A percentile compares a stretch with the other conserved stretches of the same genome.
Conservation (phyloP, 2,113 vertebrate species). For the Accipiter virgatus region DNA sequence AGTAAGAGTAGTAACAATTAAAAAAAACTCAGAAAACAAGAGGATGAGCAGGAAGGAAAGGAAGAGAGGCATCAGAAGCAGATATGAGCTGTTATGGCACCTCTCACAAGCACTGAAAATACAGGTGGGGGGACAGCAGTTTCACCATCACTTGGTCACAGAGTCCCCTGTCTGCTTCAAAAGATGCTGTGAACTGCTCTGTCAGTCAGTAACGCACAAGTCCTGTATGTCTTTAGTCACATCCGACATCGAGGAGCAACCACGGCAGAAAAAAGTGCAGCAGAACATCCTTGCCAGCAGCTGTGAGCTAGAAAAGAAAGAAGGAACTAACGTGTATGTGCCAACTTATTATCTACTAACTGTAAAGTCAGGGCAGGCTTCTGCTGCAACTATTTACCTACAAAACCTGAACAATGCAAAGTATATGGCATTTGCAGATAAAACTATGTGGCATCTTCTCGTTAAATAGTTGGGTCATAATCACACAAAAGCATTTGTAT, state of each 20-base stretch:
- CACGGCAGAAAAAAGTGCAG: neutral
- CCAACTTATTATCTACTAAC: neutral
- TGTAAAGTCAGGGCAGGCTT: neutral
- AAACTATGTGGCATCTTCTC: neutral
- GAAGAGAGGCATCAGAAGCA: neutral
- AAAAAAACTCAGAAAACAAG: neutral
- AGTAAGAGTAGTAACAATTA: neutral
- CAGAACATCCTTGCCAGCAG: neutral
- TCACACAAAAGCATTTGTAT: neutral
- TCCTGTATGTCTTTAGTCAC: accelerated
- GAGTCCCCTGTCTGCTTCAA: neutral
- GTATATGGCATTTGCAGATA: accelerated
- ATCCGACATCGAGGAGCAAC: neutral
- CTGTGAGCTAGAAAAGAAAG: neutral
- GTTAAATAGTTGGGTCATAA: neutral
- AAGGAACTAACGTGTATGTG: accelerated
- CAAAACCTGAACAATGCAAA: neutral
- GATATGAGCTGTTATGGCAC: neutral
- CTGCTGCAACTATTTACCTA: neutral
- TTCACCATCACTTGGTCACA: neutral
- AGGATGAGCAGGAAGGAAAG: neutral
- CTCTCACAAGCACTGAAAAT: neutral
- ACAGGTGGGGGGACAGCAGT: neutral
- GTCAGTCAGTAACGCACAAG: neutral
- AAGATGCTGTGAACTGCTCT: neutral